Evolutionary conservation across 2,113 vertebrate species (phyloP).

Genomic region (Misgurnus mizolepis): DNA sequence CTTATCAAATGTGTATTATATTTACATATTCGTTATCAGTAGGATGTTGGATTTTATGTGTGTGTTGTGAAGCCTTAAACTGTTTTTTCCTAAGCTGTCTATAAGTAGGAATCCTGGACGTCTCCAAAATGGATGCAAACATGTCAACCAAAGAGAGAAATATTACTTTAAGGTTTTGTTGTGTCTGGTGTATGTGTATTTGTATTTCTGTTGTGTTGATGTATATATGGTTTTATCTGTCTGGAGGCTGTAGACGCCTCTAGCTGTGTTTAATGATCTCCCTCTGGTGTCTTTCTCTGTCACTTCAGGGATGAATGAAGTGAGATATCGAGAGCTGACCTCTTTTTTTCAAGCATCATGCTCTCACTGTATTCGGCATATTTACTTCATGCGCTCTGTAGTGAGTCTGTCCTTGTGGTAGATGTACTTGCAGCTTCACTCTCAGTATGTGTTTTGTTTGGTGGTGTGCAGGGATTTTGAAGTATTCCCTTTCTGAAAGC

Average conservation of each 20-base stretch:
- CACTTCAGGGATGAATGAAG: background rate
- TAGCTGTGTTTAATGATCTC: constrained; percentile 37
- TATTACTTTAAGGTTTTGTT: too few species aligned
- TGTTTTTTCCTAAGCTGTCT: too few species aligned
- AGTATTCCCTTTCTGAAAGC: constrained; percentile 8
- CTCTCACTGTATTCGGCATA: background rate
- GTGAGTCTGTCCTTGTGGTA: background rate
- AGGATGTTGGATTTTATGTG: too few species aligned
- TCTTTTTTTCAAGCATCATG: too few species aligned
- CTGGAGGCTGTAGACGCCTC: constrained; percentile 13
- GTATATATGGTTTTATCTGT: constrained; percentile 9
- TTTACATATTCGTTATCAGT: too few species aligned
- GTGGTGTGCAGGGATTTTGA: constrained; percentile 22
- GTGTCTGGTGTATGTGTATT: background rate
- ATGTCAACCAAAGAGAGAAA: too few species aligned
- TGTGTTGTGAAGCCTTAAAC: too few species aligned
- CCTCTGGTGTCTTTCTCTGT: constrained; percentile 3
- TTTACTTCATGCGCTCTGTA: background rate
- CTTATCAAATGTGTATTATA: too few species aligned
- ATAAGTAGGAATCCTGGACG: too few species aligned
- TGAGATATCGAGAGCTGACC: background rate
- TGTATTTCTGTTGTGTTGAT: background rate
- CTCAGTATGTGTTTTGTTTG: background rate
- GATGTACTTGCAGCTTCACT: background rate
- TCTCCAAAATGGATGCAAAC: too few species aligned